Evolutionary conservation across 2,888 invertebrate genomes (phyloP).

Genomic region (Caradrina kadenii): DNA sequence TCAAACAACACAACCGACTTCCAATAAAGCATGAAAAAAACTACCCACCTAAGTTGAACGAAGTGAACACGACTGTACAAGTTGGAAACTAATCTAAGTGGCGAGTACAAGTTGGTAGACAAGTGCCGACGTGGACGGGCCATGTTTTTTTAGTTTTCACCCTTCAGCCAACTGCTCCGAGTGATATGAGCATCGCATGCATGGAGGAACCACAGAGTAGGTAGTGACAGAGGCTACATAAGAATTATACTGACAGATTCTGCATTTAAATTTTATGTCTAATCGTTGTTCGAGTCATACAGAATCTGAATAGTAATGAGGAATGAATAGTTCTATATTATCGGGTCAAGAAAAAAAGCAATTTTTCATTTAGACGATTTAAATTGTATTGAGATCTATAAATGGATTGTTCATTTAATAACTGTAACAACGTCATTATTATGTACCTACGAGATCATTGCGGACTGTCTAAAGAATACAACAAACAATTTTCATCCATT

Average conservation of each 20-base stretch:
- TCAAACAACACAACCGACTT: slow-evolving; percentile 29
- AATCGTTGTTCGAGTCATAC: too few species aligned
- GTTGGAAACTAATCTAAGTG: slow-evolving; percentile 89
- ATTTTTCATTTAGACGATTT: too few species aligned
- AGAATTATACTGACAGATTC: background rate
- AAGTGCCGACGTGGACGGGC: slow-evolving; percentile 81
- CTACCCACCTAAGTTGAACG: slow-evolving; percentile 20
- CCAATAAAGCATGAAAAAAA: slow-evolving; percentile 57
- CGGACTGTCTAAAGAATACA: slow-evolving; percentile 27
- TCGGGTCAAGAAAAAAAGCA: too few species aligned
- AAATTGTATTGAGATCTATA: background rate
- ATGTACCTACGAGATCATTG: background rate
- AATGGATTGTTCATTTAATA: background rate
- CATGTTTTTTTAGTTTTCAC: slow-evolving; percentile 80
- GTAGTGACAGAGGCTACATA: slow-evolving; percentile 43
- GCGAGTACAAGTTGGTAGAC: slow-evolving; percentile 85
- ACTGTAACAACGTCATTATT: background rate
- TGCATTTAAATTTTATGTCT: too few species aligned
- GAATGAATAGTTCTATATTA: too few species aligned
- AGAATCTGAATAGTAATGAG: too few species aligned
- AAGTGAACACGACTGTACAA: slow-evolving; percentile 65
- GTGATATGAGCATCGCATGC: slow-evolving; percentile 89
- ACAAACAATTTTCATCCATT: slow-evolving; percentile 40
- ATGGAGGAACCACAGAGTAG: slow-evolving; percentile 77
- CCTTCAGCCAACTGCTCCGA: slow-evolving; percentile 78